phyloP scores from a whole-genome alignment of 2,888 invertebrate genomes.

The Dysmachus trigonus region DNA sequence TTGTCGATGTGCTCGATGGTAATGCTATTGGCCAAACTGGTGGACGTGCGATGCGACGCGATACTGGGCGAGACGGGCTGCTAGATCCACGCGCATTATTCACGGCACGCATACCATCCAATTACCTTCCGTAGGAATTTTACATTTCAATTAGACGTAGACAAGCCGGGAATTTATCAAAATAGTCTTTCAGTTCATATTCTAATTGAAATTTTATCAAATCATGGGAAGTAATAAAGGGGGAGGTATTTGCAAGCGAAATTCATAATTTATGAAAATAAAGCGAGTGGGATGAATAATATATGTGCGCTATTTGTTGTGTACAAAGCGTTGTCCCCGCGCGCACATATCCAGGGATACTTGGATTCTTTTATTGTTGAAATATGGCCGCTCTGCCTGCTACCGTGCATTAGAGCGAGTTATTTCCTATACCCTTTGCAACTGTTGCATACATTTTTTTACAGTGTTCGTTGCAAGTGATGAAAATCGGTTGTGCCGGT shows the following conservation, averaged over 20 bases:
- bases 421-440: background rate
- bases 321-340: background rate
- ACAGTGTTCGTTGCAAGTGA: constrained; percentile 14
- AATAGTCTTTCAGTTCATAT: constrained; percentile 40
- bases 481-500: background rate
- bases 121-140: constrained; percentile 26
- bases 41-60: background rate
- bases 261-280: constrained; percentile 40
- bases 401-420: background rate
- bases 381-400: background rate
- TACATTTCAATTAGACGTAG: constrained; percentile 33
- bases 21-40: background rate
- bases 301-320: constrained; percentile 19
- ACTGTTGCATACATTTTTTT: constrained; percentile 35
- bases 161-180: constrained; percentile 28
- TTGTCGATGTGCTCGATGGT: background rate
- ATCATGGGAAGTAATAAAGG: constrained; percentile 35
- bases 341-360: background rate
- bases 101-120: constrained; percentile 18
- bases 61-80: background rate
- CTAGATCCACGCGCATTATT: background rate
- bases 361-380: constrained; percentile 3
- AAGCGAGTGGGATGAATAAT: constrained; percentile 23
- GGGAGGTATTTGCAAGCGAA: constrained; percentile 29
- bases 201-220: constrained; percentile 43